Conservation (phyloP, 2,113 vertebrate species). For the Carassius gibelio region DNA sequence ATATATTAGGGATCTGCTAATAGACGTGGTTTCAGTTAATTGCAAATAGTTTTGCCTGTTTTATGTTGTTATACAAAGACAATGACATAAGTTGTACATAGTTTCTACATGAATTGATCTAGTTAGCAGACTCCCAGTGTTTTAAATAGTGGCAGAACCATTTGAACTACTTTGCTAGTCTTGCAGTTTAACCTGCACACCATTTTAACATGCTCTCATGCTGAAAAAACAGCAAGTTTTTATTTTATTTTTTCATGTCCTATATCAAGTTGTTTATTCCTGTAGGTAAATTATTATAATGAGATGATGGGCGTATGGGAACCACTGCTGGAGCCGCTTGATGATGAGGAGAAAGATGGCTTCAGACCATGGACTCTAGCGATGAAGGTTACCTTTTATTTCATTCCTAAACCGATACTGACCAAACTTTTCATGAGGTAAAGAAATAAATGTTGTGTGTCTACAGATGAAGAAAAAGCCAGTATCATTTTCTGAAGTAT, state of each 20-base stretch:
- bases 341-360: conserved; percentile 85
- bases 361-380: conserved; percentile 90
- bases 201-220: background rate
- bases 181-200: background rate
- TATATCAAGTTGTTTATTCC: conserved; percentile 26
- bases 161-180: background rate
- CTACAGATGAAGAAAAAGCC: conserved; percentile 93
- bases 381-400: conserved; percentile 80
- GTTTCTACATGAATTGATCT: background rate
- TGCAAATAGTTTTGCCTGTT: too few species aligned
- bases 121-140: background rate
- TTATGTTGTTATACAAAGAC: too few species aligned
- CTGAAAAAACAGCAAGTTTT: background rate
- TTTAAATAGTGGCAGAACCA: background rate
- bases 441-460: background rate
- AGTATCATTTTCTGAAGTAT: conserved; percentile 68
- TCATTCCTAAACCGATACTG: background rate
- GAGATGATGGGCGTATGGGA: conserved; percentile 97
- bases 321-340: conserved; percentile 92
- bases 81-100: too few species aligned
- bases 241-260: background rate
- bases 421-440: background rate
- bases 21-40: too few species aligned
- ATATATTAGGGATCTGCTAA: too few species aligned
- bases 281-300: conserved; percentile 93